Base-by-base conservation (phyloP, 1,140 invertebrate genomes). In the Micrasema longulum region DNA sequence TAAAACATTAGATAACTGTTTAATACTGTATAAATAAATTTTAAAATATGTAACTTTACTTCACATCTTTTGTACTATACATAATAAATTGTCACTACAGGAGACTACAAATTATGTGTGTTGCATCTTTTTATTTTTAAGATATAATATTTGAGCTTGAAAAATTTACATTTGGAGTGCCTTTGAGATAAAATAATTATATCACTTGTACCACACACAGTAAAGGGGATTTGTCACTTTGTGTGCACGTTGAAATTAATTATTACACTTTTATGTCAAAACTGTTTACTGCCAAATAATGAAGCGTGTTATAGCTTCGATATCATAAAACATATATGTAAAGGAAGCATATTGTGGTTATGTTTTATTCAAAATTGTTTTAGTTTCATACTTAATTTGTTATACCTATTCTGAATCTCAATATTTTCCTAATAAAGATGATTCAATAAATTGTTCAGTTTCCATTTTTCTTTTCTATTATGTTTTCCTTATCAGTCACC, bases 391-490 rank as follows among this genome's bases (percentile, higher is more conserved):
- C 36, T 18, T 60, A 18, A 60, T 60, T 60, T 60, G 55, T 60
- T 60, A 41, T 38, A 60, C 12, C 12, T 23, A 53, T 31, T 60
- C 31, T 60, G 55, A 60, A 60, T 60, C 55, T 60, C 55, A 60
- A 20, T 60, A 60, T 60, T 60, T 60, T 60, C 55, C 55, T 60
- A 60, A 60, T 60, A 60, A 60, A 60, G 35, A 60, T 38, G 55
- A 60, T 60, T 60, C 55, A 41, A 38, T 60, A 14, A 60, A 60
- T 16, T 12, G 12, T 41, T 22, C 4, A 10, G 20, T 41, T 60
- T 4, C 2, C 7, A 31, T 31, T 31, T 31, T 7, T 4, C 26
- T 31, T 31, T 31, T n/a, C n/a, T n/a, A n/a, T n/a, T n/a, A n/a
- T n/a, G n/a, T n/a, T n/a, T n/a, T n/a, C n/a, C n/a, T n/a, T n/a